Conservation (phyloP, 1,140 invertebrate genomes). For the Luehdorfia chinensis region DNA sequence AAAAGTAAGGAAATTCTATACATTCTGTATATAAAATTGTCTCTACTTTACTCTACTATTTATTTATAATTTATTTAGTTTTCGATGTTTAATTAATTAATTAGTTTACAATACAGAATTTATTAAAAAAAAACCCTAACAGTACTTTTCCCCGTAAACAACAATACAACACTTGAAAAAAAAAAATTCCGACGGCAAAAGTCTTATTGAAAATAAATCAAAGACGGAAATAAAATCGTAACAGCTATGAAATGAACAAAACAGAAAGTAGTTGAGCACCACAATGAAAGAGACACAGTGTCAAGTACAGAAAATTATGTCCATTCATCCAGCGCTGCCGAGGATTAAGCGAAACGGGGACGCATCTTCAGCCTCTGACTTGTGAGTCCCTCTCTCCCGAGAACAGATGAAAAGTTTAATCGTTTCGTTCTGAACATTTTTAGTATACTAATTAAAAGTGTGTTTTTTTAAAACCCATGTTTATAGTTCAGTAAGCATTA, state of each 20-base stretch:
- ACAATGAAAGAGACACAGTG: constrained; percentile 65
- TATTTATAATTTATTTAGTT: no score
- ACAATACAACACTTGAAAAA: no score
- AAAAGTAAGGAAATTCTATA: no score
- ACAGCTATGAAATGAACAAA: constrained; percentile 47
- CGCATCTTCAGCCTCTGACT: constrained; percentile 50
- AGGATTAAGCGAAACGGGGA: constrained; percentile 64
- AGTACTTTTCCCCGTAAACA: no score
- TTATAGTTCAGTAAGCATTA: no score
- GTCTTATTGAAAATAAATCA: constrained; percentile 6
- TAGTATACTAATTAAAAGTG: constrained; percentile 25
- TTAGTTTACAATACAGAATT: no score
- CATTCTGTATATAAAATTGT: no score
- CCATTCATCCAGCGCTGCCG: constrained; percentile 59
- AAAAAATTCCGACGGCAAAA: no score
- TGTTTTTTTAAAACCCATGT: no score
- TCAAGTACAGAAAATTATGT: constrained; percentile 74
- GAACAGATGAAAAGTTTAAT: constrained; percentile 48
- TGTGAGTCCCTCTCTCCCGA: constrained; percentile 30
- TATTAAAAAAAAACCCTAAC: no score
- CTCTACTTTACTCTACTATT: no score
- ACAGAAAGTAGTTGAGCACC: constrained; percentile 38
- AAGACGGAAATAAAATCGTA: constrained; percentile 12
- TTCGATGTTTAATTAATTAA: no score
- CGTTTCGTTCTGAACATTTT: constrained; percentile 33